A percentile compares a stretch with the other conserved stretches of the same genome.
These are phyloP conservation scores for Sisyra terminalis DNA, from an alignment of 2,888 invertebrate genomes.

Conservation along the genomic window DNA sequence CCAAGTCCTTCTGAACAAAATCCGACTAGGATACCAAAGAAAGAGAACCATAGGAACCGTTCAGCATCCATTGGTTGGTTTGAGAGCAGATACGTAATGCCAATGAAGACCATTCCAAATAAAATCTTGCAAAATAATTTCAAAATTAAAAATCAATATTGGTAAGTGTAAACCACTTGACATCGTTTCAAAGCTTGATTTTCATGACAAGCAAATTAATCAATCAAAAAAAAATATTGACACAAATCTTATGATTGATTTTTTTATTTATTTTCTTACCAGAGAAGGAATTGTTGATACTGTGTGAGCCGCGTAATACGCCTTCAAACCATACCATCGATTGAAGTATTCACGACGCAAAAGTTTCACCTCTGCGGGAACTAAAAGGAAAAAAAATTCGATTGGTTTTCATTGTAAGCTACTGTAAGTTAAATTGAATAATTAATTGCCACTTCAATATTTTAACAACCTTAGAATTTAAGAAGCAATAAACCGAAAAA, in stretches of 20 bases:
- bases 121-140: conserved; percentile 25
- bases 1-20: conserved; percentile 61
- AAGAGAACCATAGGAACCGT: conserved; percentile 39
- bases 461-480: neutral
- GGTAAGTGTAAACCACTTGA: too few species aligned
- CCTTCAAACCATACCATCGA: conserved; percentile 46
- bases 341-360: conserved; percentile 47
- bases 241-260: conserved; percentile 6
- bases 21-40: conserved; percentile 39
- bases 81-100: conserved; percentile 37
- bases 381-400: conserved; percentile 25
- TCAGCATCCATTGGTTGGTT: conserved; percentile 49
- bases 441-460: too few species aligned
- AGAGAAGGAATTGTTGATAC: conserved; percentile 36
- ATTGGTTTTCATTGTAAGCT: too few species aligned
- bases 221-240: neutral
- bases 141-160: conserved; percentile 13
- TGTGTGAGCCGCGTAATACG: conserved; percentile 40
- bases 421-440: too few species aligned
- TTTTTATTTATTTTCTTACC: too few species aligned
- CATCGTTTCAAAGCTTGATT: neutral
- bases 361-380: conserved; percentile 40
- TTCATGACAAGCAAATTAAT: neutral
- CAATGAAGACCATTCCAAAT: conserved; percentile 30
- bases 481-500: too few species aligned